These are phyloP conservation scores for Petrolisthes cinctipes DNA, from an alignment of 2,888 invertebrate species.

Conservation along the genomic window DNA sequence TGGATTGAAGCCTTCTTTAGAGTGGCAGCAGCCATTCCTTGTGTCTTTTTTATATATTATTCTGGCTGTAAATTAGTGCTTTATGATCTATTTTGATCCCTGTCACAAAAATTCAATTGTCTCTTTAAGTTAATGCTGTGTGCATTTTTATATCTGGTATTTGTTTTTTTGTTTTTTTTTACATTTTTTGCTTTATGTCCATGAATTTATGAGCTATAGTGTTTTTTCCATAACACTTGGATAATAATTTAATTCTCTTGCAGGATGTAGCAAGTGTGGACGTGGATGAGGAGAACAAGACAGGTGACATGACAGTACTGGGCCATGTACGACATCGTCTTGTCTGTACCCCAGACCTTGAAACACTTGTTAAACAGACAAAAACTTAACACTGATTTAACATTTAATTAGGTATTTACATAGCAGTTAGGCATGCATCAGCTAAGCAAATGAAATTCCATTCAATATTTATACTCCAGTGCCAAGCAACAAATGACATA, in stretches of 20 bases:
- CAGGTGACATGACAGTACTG: conserved; percentile 53
- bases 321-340: conserved; percentile 57
- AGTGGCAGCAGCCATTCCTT: too few relatives aligned
- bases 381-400: conserved; percentile 28
- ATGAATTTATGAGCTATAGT: not conserved
- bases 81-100: too few relatives aligned
- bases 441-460: too few relatives aligned
- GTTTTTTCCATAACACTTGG: not conserved
- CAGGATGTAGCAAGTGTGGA: conserved; percentile 59
- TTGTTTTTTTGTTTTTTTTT: not conserved
- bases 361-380: conserved; percentile 48
- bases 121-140: not conserved
- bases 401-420: not conserved
- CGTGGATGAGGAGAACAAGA: conserved; percentile 49
- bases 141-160: conserved; percentile 1
- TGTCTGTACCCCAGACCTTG: conserved; percentile 53
- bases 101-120: too few relatives aligned
- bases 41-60: too few relatives aligned
- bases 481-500: too few relatives aligned
- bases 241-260: not conserved
- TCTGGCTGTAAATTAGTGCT: too few relatives aligned
- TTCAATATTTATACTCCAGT: too few relatives aligned
- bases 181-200: not conserved
- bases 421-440: too few relatives aligned
- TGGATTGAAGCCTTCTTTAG: too few relatives aligned